These are phyloP conservation scores for Paraescarpia echinospica DNA, from an alignment of 1,140 invertebrate species.

Conservation along the genomic window DNA sequence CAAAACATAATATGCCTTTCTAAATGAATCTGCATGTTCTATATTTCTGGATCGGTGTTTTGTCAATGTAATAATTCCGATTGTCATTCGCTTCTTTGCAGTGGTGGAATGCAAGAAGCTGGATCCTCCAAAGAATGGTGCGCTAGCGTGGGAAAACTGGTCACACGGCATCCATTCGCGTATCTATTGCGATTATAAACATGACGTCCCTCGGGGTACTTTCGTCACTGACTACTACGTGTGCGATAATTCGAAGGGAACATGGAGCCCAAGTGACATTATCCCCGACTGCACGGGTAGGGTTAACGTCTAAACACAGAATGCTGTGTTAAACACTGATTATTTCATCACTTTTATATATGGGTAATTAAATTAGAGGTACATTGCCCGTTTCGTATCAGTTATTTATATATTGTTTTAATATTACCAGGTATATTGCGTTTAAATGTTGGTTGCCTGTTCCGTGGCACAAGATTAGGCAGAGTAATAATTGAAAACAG, in stretches of 20 bases:
- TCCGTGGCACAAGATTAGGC: no score
- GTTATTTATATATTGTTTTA: no score
- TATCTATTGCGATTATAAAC: background rate
- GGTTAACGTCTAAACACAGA: background rate
- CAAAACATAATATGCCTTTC: no score
- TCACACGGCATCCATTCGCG: background rate
- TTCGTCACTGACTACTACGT: background rate
- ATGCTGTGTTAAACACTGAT: background rate
- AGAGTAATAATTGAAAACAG: no score
- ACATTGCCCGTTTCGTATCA: background rate
- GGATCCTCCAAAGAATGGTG: background rate
- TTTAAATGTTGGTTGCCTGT: no score
- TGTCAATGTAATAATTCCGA: background rate
- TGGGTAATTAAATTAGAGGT: background rate
- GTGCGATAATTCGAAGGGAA: background rate
- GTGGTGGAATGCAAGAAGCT: background rate
- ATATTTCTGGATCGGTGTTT: no score
- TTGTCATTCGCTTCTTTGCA: background rate
- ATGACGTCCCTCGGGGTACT: background rate
- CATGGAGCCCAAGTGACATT: background rate
- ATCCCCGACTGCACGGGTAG: background rate
- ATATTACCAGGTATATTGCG: no score
- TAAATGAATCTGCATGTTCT: no score
- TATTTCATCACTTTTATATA: background rate
- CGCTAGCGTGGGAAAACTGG: background rate